Conservation (phyloP, 2,797 vertebrate species). For the Champsocephalus gunnari region DNA sequence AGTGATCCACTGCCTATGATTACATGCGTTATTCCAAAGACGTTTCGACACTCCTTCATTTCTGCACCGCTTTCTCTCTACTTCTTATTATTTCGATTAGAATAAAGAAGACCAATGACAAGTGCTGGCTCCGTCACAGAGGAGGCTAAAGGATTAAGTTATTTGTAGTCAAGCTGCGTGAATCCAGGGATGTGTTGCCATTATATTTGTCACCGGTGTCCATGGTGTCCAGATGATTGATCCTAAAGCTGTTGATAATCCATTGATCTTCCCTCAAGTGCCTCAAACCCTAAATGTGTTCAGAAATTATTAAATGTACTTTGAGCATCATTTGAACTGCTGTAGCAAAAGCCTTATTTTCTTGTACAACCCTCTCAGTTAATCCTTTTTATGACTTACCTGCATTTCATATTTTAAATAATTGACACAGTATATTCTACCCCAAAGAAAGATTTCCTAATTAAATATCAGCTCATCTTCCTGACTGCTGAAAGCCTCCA, state of each 20-base stretch:
- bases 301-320: not conserved
- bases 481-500: not conserved
- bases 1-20: conserved; percentile 65
- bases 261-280: too few species aligned
- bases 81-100: not conserved
- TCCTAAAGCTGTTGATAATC: too few species aligned
- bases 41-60: conserved; percentile 24
- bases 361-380: not conserved
- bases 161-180: too few species aligned
- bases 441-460: not conserved
- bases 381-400: not conserved
- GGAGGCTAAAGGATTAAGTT: conserved; percentile 35
- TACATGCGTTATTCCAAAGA: conserved; percentile 61
- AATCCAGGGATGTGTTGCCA: too few species aligned
- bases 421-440: not conserved
- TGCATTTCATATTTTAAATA: conserved; percentile 11
- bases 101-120: conserved; percentile 24
- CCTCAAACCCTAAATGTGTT: too few species aligned
- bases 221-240: too few species aligned
- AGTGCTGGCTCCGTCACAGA: conserved; percentile 17
- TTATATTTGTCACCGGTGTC: too few species aligned
- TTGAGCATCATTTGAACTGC: not conserved
- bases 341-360: conserved; percentile 5
- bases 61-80: not conserved
- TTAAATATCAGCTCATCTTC: conserved; percentile 5